These are phyloP conservation scores for Ursus arctos DNA, from an alignment of 2,113 vertebrate species.

Conservation along the genomic window DNA sequence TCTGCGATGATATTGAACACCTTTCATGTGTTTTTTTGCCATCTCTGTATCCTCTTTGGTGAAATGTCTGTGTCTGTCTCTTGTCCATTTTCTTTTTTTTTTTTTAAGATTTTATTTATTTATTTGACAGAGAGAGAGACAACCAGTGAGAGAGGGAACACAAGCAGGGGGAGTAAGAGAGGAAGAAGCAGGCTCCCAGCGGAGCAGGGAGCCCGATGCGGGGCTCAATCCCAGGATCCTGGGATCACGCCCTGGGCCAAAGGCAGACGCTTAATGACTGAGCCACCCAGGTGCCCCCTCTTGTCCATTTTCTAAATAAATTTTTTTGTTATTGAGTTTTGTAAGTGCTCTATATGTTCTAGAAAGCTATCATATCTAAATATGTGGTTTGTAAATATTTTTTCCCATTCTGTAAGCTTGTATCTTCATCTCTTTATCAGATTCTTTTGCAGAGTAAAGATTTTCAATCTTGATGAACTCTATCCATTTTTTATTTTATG, in stretches of 20 bases:
- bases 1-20: neutral
- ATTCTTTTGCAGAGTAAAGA: neutral
- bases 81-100: neutral
- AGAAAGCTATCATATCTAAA: neutral
- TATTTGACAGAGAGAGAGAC: too few relatives aligned
- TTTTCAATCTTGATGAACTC: constrained; percentile 39
- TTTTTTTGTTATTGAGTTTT: neutral
- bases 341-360: neutral
- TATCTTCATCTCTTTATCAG: neutral
- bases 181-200: too few relatives aligned
- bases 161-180: too few relatives aligned
- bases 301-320: neutral
- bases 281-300: neutral
- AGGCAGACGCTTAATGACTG: too few relatives aligned
- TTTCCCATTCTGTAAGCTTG: neutral
- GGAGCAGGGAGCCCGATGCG: too few relatives aligned
- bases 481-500: neutral
- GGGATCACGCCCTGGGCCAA: too few relatives aligned
- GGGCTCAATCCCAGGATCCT: too few relatives aligned
- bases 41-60: neutral
- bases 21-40: neutral
- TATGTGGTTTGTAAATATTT: neutral
- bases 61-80: neutral
- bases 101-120: too few relatives aligned
- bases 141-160: too few relatives aligned